phyloP scores from a whole-genome alignment of 2,797 vertebrate species.

The Gouania willdenowi region DNA sequence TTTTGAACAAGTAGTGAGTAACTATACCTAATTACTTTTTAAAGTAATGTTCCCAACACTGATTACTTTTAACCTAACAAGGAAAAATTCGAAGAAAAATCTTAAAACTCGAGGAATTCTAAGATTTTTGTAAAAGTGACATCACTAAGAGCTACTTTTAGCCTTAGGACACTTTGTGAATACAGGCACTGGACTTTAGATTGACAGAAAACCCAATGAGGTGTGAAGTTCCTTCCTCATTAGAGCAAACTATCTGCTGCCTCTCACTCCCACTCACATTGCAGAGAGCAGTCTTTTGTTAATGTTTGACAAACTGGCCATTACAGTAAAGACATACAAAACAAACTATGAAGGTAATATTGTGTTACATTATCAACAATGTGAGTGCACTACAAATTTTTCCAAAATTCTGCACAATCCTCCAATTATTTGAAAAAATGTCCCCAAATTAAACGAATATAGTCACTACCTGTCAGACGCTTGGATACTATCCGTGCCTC shows the following conservation, averaged over 20 bases:
- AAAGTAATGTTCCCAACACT: no score
- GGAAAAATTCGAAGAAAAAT: constrained; percentile 7
- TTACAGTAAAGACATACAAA: constrained; percentile 32
- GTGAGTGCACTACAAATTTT: constrained; percentile 5
- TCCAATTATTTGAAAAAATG: no score
- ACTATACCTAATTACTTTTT: no score
- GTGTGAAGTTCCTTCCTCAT: constrained; percentile 54
- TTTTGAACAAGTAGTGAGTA: no score
- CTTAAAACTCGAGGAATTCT: neutral
- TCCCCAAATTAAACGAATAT: no score
- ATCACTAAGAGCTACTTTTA: neutral
- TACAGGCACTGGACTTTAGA: constrained; percentile 53
- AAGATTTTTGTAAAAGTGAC: neutral
- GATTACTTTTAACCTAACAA: constrained; percentile 7
- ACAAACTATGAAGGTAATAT: constrained; percentile 17
- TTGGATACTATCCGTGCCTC: no score
- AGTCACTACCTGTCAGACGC: no score
- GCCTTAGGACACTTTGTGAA: no score
- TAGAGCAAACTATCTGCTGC: constrained; percentile 53
- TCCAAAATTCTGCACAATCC: no score
- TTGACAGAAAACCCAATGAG: constrained; percentile 42
- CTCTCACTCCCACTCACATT: constrained; percentile 31
- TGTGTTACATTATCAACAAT: constrained; percentile 1
- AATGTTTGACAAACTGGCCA: constrained; percentile 16
- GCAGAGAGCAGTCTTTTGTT: constrained; percentile 51